Percentiles rank a stretch among this genome's conserved stretches.
These are phyloP conservation scores for Morone chrysops DNA, from an alignment of 2,113 vertebrate genomes.

Conservation along the genomic window DNA sequence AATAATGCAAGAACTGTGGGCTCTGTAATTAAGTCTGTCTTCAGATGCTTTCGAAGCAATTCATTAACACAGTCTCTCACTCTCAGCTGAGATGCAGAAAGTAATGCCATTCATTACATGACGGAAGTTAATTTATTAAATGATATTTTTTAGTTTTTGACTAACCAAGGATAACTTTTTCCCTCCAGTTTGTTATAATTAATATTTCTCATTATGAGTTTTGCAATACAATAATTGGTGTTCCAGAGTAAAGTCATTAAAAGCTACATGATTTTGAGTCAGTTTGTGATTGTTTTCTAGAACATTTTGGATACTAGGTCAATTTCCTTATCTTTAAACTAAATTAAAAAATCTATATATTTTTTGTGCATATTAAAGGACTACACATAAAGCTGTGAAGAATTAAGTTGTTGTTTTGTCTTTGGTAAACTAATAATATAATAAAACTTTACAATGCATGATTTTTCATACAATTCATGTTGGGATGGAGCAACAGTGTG, in stretches of 20 bases:
- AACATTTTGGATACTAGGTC: constrained; percentile 7
- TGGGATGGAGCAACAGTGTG: constrained; percentile 4
- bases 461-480: background rate
- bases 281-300: constrained; percentile 27
- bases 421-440: constrained; percentile 3
- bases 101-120: constrained; percentile 76
- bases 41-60: constrained; percentile 85
- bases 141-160: constrained; percentile 72
- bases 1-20: constrained; percentile 79
- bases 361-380: background rate
- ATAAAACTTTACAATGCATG: background rate
- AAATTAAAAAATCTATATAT: background rate
- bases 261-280: constrained; percentile 41
- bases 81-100: constrained; percentile 80
- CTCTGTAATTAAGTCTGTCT: constrained; percentile 85
- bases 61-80: constrained; percentile 83
- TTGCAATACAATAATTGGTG: constrained; percentile 77
- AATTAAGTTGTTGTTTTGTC: background rate
- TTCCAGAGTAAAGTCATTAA: constrained; percentile 70
- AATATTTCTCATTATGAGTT: constrained; percentile 78
- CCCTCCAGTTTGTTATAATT: constrained; percentile 75
- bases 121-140: constrained; percentile 79
- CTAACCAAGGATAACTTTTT: constrained; percentile 71
- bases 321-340: constrained; percentile 23
- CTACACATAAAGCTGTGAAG: background rate